Conservation (phyloP, 2,888 invertebrate genomes). For the Erannis defoliaria region DNA sequence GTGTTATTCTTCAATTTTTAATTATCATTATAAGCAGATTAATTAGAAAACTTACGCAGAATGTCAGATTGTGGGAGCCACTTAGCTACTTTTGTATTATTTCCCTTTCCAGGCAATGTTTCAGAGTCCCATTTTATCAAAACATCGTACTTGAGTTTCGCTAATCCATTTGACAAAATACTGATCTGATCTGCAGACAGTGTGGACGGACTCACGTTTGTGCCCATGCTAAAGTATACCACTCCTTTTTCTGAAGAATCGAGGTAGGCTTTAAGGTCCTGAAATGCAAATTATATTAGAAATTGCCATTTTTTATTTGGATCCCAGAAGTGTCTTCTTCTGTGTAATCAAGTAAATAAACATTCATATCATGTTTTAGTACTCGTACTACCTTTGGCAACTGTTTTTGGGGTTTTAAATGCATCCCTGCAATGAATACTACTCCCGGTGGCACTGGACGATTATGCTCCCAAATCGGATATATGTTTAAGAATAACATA, state of each 20-base stretch:
- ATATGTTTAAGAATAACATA: slow-evolving; percentile 71
- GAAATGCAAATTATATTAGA: slow-evolving; percentile 27
- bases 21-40: too few species aligned
- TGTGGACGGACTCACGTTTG: slow-evolving; percentile 63
- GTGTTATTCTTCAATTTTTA: too few species aligned
- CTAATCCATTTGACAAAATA: slow-evolving; percentile 62
- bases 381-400: slow-evolving; percentile 65
- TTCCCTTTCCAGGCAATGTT: slow-evolving; percentile 58
- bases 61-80: slow-evolving; percentile 81
- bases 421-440: slow-evolving; percentile 72
- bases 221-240: slow-evolving; percentile 77
- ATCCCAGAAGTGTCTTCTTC: not conserved
- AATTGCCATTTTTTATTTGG: not conserved
- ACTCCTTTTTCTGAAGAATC: slow-evolving; percentile 71
- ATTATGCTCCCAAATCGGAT: slow-evolving; percentile 64
- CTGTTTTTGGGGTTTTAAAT: slow-evolving; percentile 62
- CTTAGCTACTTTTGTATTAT: slow-evolving; percentile 69
- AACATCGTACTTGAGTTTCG: slow-evolving; percentile 71
- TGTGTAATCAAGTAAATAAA: not conserved
- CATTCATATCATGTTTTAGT: not conserved
- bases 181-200: slow-evolving; percentile 61
- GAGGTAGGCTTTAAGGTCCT: slow-evolving; percentile 68
- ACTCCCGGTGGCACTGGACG: slow-evolving; percentile 71
- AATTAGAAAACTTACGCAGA: slow-evolving; percentile 64
- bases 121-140: slow-evolving; percentile 77